These are phyloP conservation scores for Apis dorsata DNA, from an alignment of 1,140 invertebrate genomes.

Conservation along the genomic window DNA sequence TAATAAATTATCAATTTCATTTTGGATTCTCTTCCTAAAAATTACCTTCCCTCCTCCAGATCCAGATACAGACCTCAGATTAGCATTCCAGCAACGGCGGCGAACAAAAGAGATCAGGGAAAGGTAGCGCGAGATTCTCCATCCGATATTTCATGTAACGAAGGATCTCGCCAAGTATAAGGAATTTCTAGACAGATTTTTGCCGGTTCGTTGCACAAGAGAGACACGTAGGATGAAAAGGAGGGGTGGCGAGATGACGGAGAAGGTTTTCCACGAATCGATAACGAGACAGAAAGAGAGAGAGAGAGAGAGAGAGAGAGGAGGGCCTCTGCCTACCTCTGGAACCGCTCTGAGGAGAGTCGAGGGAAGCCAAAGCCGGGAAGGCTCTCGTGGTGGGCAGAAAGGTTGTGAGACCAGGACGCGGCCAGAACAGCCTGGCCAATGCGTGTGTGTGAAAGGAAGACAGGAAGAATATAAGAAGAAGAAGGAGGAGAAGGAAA, in stretches of 20 bases:
- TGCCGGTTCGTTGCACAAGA: conserved; percentile 35
- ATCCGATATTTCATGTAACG: conserved; percentile 28
- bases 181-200: conserved; percentile 42
- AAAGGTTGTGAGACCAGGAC: conserved; percentile 10
- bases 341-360: conserved; percentile 25
- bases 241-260: conserved; percentile 13
- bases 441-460: too few relatives aligned
- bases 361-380: too few relatives aligned
- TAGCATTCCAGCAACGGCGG: too few relatives aligned
- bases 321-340: background rate
- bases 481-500: background rate
- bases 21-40: too few relatives aligned
- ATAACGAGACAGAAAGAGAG: conserved; percentile 34
- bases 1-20: too few relatives aligned
- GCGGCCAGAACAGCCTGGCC: background rate
- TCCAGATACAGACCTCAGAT: too few relatives aligned
- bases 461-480: too few relatives aligned
- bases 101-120: background rate
- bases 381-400: too few relatives aligned
- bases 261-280: conserved; percentile 58
- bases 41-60: too few relatives aligned
- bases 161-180: conserved; percentile 20
- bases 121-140: too few relatives aligned
- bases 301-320: too few relatives aligned
- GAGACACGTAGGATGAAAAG: conserved; percentile 51